Evolutionary conservation across 2,888 invertebrate species (phyloP).

Genomic region (Tenthredo scrophulariae): DNA sequence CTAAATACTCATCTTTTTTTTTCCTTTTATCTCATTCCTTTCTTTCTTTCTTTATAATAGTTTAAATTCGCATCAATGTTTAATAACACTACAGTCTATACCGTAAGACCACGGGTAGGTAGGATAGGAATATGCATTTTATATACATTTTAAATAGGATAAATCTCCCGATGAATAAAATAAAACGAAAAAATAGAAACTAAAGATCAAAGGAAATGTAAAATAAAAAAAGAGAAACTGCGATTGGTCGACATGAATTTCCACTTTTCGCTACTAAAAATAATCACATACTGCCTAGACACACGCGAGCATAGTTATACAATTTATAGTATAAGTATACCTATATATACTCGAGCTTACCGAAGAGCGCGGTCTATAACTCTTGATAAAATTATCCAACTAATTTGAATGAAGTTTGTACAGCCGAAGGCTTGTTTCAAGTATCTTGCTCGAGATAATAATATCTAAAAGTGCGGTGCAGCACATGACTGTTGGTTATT

Average conservation of each 20-base stretch:
- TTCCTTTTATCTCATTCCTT: background rate
- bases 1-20: background rate
- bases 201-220: background rate
- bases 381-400: constrained; percentile 25
- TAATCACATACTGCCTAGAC: constrained; percentile 13
- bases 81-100: constrained; percentile 36
- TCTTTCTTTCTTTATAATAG: background rate
- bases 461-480: background rate
- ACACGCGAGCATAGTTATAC: constrained; percentile 2
- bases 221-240: background rate
- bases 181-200: background rate
- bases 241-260: background rate
- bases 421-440: background rate
- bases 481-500: background rate
- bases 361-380: constrained; percentile 9
- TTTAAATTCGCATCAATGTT: constrained; percentile 18
- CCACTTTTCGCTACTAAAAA: background rate
- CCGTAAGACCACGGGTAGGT: constrained; percentile 24
- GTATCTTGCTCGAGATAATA: constrained; percentile 20
- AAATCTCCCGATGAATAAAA: background rate
- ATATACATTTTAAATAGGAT: constrained; percentile 16
- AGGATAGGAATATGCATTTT: constrained; percentile 31
- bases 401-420: constrained; percentile 25
- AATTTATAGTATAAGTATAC: background rate
- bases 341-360: background rate